Evolutionary conservation across 2,888 invertebrate genomes (phyloP), one percentile per base, ranked within the genome.

Genomic region (Lasiommata megera): DNA sequence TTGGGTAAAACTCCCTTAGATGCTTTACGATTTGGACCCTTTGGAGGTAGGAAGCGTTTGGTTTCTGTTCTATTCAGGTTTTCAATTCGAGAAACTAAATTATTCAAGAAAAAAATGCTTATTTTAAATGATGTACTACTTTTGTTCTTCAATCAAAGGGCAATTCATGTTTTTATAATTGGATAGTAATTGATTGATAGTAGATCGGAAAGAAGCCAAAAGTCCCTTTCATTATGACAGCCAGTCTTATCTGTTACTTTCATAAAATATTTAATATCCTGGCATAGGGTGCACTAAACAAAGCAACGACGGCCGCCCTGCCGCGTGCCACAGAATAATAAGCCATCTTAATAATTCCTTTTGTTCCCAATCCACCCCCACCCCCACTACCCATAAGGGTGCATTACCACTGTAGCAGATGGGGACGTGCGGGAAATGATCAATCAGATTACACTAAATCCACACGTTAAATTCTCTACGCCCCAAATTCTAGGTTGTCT

Each of bases 251-350:
- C 31, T 47, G 6, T n/a, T 8, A n/a, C 16, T 7, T n/a, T 11
- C 11, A 17, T 28, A 31, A 17, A 7, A 9, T 11, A 11, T 47
- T 11, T 17, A 47, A 17, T 11, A n/a, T 47, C 34, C 14, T 17
- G 6, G 31, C 18, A 16, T 36, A 72, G 69, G 72, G 69, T 69
- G 76, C 77, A 77, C 79, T 76, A 37, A 37, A 74, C 68, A 72
- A 70, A 68, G 74, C 79, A 76, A 76, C 78, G 74, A 68, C 71
- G 69, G 71, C 69, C 68, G 67, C 66, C 63, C 54, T 56, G 58
- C 66, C 65, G 63, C 77, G 76, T 77, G 82, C 74, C 68, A 62
- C 64, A 62, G 79, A 79, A 81, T 82, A 84, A 85, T 81, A 82
- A 79, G 77, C 79, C 66, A 66, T 71, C 71, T 71, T 69, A 69